A percentile compares a stretch with the other conserved stretches of the same genome.
Conservation (phyloP, 1,140 invertebrate species). For the Aphelenchoides besseyi region DNA sequence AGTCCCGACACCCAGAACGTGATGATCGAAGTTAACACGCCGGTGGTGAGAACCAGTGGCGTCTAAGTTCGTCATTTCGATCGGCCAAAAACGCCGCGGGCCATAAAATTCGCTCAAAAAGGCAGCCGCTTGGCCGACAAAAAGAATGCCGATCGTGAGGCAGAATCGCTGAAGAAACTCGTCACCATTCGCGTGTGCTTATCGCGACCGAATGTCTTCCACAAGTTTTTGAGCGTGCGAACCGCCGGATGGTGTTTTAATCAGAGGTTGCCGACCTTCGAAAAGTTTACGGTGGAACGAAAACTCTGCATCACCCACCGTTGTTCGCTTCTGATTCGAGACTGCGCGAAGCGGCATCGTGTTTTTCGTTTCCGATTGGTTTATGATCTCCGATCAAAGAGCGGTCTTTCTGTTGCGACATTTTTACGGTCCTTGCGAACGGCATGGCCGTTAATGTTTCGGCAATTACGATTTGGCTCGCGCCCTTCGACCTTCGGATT, state of each 20-base stretch:
- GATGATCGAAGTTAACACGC: background rate
- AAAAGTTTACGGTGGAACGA: background rate
- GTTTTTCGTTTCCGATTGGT: constrained; percentile 11
- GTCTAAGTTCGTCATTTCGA: constrained; percentile 1
- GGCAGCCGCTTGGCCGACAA: background rate
- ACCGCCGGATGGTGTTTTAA: background rate
- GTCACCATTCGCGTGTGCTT: background rate
- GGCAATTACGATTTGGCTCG: too few relatives aligned
- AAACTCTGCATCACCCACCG: background rate
- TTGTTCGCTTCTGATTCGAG: background rate
- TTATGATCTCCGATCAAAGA: background rate
- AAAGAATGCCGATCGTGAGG: background rate
- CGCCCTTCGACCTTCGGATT: too few relatives aligned
- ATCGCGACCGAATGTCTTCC: background rate
- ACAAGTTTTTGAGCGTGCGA: background rate
- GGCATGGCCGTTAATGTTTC: background rate
- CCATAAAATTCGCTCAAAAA: constrained; percentile 6
- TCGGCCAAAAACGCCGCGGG: background rate
- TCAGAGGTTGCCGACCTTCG: background rate
- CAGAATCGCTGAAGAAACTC: background rate
- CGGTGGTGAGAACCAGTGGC: background rate
- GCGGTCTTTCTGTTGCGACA: constrained; percentile 9
- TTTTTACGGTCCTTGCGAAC: constrained; percentile 9
- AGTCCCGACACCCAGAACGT: background rate
- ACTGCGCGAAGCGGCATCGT: background rate